These are phyloP conservation scores for Carassius carassius DNA, from an alignment of 2,113 vertebrate species.

Conservation along the genomic window DNA sequence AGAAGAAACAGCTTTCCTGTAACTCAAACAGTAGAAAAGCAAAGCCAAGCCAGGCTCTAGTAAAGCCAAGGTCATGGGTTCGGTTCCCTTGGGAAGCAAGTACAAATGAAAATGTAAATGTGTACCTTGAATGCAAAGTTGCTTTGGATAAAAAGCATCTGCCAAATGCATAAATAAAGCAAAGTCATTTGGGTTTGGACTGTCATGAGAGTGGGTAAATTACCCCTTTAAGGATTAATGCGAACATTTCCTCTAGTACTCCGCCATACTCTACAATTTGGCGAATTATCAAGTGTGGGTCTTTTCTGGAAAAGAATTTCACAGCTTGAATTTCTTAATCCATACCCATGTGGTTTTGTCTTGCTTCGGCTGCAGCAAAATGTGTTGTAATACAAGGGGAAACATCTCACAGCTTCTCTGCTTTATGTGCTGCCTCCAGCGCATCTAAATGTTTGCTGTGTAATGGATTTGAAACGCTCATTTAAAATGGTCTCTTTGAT, in stretches of 20 bases:
- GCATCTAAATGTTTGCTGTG: constrained; percentile 52
- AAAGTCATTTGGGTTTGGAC: background rate
- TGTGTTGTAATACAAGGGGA: constrained; percentile 42
- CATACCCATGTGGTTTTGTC: constrained; percentile 9
- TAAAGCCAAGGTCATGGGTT: background rate
- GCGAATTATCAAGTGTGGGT: background rate
- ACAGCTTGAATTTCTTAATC: background rate
- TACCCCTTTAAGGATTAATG: background rate
- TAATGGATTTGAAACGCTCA: constrained; percentile 56
- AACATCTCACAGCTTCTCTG: constrained; percentile 35
- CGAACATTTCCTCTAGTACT: background rate
- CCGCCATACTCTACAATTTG: background rate
- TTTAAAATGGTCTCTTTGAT: constrained; percentile 59
- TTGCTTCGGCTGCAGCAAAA: constrained; percentile 13
- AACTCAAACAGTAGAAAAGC: background rate
- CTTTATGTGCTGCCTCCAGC: constrained; percentile 45
- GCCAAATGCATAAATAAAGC: background rate
- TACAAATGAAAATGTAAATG: background rate
- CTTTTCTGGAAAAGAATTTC: background rate
- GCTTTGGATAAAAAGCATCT: background rate
- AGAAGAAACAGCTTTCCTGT: background rate
- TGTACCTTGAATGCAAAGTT: background rate
- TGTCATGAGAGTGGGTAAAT: background rate
- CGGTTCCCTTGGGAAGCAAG: background rate
- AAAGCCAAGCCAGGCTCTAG: background rate